A percentile compares a stretch with the other conserved stretches of the same genome.
Conservation (phyloP, 1,140 invertebrate genomes). For the Monomorium pharaonis region DNA sequence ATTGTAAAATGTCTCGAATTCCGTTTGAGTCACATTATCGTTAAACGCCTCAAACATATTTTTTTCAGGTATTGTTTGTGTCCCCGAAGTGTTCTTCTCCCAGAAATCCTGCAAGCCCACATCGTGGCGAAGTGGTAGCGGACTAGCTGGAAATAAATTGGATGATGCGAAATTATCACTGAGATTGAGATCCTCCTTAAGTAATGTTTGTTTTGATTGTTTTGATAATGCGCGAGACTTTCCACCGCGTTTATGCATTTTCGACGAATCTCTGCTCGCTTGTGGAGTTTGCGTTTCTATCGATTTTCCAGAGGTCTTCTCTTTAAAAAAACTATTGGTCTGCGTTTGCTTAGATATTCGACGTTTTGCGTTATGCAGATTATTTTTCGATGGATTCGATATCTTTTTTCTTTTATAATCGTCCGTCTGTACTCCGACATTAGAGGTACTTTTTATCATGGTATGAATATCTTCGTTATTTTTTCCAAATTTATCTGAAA, state of each 20-base stretch:
- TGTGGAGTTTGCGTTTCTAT: slow-evolving; percentile 84
- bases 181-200: slow-evolving; percentile 77
- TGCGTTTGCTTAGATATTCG: slow-evolving; percentile 85
- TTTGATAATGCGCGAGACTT: slow-evolving; percentile 51
- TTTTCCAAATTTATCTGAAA: slow-evolving; percentile 32
- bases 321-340: slow-evolving; percentile 78
- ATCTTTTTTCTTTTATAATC: slow-evolving; percentile 74
- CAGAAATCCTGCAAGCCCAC: slow-evolving; percentile 82
- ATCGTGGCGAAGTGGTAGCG: slow-evolving; percentile 80
- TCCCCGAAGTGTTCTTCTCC: slow-evolving; percentile 83
- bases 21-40: slow-evolving; percentile 78
- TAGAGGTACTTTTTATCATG: slow-evolving; percentile 69
- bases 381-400: slow-evolving; percentile 69
- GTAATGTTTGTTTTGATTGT: slow-evolving; percentile 60
- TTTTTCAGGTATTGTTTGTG: slow-evolving; percentile 82
- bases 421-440: slow-evolving; percentile 82
- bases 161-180: slow-evolving; percentile 78
- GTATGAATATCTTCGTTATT: background rate
- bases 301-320: slow-evolving; percentile 77
- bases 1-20: slow-evolving; percentile 75
- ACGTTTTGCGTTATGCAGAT: slow-evolving; percentile 75
- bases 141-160: slow-evolving; percentile 83
- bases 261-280: slow-evolving; percentile 63
- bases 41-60: slow-evolving; percentile 79
- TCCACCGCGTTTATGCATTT: slow-evolving; percentile 72